Percentiles rank a stretch among this genome's conserved stretches.
These are phyloP conservation scores for Eurois occulta DNA, from an alignment of 2,888 invertebrate species.

Conservation along the genomic window DNA sequence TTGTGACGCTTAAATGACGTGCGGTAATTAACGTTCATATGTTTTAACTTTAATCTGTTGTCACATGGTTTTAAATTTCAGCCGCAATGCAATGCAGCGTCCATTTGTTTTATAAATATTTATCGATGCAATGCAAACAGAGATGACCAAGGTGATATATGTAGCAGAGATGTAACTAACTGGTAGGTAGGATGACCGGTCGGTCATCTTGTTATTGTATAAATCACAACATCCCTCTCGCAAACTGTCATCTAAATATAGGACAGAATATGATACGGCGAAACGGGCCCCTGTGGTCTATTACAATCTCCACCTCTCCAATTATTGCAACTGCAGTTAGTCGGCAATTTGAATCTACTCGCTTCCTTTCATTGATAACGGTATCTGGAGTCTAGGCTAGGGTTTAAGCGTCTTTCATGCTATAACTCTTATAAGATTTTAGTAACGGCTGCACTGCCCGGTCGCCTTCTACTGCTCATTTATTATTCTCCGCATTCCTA, in stretches of 20 bases:
- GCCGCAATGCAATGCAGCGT: constrained; percentile 67
- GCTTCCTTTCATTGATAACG: constrained; percentile 79
- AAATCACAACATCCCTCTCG: constrained; percentile 77
- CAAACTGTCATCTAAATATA: constrained; percentile 80
- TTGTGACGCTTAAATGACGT: constrained; percentile 60
- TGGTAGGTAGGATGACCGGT: constrained; percentile 43
- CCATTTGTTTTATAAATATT: constrained; percentile 67
- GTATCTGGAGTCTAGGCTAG: constrained; percentile 36
- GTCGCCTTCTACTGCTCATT: background rate
- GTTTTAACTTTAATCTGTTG: constrained; percentile 73
- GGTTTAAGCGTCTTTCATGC: constrained; percentile 55
- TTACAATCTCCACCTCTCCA: constrained; percentile 79
- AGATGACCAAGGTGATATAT: constrained; percentile 18
- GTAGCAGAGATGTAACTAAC: constrained; percentile 29
- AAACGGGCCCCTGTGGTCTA: constrained; percentile 78
- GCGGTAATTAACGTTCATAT: constrained; percentile 66
- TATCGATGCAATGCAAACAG: constrained; percentile 46
- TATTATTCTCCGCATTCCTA: constrained; percentile 11
- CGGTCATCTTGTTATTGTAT: constrained; percentile 70
- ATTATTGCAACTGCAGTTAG: constrained; percentile 83
- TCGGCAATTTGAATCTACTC: constrained; percentile 80
- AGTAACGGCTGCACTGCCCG: background rate
- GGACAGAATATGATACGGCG: constrained; percentile 73
- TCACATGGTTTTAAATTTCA: constrained; percentile 75
- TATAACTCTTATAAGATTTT: constrained; percentile 20